Evolutionary conservation across 92 coral and sea anemone genomes (phyloP), one percentile per base, ranked within the genome.

Genomic region (Parazoanthus atlanticus): DNA sequence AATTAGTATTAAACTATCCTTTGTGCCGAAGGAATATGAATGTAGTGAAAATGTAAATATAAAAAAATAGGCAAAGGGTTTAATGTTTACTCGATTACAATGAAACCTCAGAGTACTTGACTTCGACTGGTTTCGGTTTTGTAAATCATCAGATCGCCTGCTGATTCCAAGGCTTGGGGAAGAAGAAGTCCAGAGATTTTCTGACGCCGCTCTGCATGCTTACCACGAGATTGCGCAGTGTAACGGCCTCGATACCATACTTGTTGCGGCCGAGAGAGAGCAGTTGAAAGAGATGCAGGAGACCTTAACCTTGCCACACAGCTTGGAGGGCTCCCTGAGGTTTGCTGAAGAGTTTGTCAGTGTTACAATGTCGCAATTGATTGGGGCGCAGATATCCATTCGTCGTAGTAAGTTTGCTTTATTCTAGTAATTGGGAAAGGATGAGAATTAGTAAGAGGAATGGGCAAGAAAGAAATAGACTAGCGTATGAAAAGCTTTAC

Each of bases 321-420:
- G 92, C 70, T 90, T 93, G 71, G 90, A 92, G 93, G 98, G 98
- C 21, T 91, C 93, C 2, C 91, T 94, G 47, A 90, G 98, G 47
- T 94, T 94, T 85, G 98, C 98, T 28, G 98, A 94, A 82, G 95
- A 93, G n/a, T 94, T 91, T 85, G 95, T 94, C 49, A 89, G 91
- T 17, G 78, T 88, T 12, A 89, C 87, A 25, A 69, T 94, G 29
- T 90, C 95, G 6, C 72, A 58, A 8, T 12, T 76, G 43, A 91
- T 95, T 17, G 91, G 88, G 26, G 95, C 98, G 7, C 88, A 71
- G 78, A 90, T 94, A 28, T 90, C 90, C 36, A 85, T 94, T 31
- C 93, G 98, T 25, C 92, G 95, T 30, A 93, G 98, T 94, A 89
- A 77, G 65, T 88, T 66, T n/a, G 33, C 30, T 65, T 19, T 36